A percentile compares a stretch with the other conserved stretches of the same genome.
These are phyloP conservation scores for Nemurella pictetii DNA, from an alignment of 2,888 invertebrate genomes.

Conservation along the genomic window DNA sequence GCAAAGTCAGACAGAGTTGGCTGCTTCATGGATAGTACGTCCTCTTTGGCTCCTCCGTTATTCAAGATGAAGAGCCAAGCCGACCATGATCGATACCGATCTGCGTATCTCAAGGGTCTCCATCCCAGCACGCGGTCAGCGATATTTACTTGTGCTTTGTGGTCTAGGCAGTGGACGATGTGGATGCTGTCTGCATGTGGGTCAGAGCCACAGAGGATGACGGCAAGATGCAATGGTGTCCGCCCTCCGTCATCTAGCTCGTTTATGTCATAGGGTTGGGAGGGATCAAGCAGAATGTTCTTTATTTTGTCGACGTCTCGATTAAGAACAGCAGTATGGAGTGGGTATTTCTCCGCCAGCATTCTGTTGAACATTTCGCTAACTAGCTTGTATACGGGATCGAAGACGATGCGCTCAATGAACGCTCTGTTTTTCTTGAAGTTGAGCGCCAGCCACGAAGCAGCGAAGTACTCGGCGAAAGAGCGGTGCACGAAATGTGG, in stretches of 20 bases:
- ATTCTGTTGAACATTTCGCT: too few relatives aligned
- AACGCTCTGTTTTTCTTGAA: conserved; percentile 9
- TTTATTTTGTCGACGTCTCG: neutral
- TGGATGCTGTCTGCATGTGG: neutral
- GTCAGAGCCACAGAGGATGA: neutral
- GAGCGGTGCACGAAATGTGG: conserved; percentile 35
- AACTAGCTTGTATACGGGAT: too few relatives aligned
- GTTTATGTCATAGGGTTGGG: neutral
- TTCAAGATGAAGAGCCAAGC: conserved; percentile 5
- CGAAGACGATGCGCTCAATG: neutral
- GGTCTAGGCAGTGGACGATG: conserved; percentile 16
- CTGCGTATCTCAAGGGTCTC: conserved; percentile 31
- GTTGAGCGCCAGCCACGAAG: conserved; percentile 31
- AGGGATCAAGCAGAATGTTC: neutral
- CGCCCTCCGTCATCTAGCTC: neutral
- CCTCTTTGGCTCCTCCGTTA: neutral
- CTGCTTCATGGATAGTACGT: too few relatives aligned
- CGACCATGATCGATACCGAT: conserved; percentile 28
- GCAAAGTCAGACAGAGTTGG: too few relatives aligned
- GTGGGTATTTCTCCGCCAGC: too few relatives aligned
- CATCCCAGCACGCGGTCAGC: conserved; percentile 31
- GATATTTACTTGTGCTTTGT: conserved; percentile 6
- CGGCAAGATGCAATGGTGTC: neutral
- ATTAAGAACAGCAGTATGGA: neutral
- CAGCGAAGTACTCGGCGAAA: conserved; percentile 39